These are phyloP conservation scores for Meteorus colon DNA, from an alignment of 2,888 invertebrate species.

Conservation along the genomic window DNA sequence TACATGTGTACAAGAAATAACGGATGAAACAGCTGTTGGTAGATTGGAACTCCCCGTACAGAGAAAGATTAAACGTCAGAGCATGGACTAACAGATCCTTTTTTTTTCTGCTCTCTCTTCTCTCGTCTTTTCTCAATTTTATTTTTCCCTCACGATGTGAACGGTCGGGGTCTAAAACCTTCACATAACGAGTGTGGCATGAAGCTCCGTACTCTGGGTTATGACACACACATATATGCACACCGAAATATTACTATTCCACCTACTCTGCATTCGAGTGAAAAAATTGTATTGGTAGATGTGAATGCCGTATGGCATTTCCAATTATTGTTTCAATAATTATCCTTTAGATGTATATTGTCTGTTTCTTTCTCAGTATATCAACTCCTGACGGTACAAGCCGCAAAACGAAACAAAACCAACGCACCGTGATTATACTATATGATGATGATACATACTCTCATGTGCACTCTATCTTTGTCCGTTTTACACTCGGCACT, in stretches of 20 bases:
- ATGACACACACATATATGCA: conserved; percentile 23
- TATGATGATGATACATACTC: conserved; percentile 1
- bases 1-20: conserved; percentile 15
- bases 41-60: conserved; percentile 41
- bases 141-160: not conserved
- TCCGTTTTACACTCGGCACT: conserved; percentile 27
- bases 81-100: conserved; percentile 24
- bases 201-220: conserved; percentile 26
- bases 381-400: not conserved
- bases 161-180: not conserved
- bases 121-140: not conserved
- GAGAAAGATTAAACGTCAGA: conserved; percentile 51
- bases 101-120: not conserved
- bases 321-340: not conserved
- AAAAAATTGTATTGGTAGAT: not conserved
- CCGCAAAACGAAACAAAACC: conserved; percentile 23
- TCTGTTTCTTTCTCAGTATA: not conserved
- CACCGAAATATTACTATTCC: not conserved
- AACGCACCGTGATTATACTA: conserved; percentile 22
- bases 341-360: not conserved
- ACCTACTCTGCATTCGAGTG: not conserved
- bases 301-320: not conserved
- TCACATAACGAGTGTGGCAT: not conserved
- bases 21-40: conserved; percentile 54
- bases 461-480: conserved; percentile 19